A percentile compares a stretch with the other conserved stretches of the same genome.
These are phyloP conservation scores for Tromatobia lineatoria DNA, from an alignment of 2,888 invertebrate genomes.

Conservation along the genomic window DNA sequence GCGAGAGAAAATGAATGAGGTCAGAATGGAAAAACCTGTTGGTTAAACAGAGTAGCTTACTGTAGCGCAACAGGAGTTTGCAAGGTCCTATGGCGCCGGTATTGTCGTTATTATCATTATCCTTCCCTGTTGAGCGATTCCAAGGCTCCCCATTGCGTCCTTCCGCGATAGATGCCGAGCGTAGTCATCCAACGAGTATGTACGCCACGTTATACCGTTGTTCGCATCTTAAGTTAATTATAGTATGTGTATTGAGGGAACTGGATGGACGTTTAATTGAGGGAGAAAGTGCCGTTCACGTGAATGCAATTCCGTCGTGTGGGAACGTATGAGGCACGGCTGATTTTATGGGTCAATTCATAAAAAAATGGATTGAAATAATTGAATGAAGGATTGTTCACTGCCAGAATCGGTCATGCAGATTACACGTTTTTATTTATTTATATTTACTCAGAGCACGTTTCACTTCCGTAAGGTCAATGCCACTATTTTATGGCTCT, in stretches of 20 bases:
- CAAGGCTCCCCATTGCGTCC: constrained; percentile 37
- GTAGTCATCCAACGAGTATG: constrained; percentile 31
- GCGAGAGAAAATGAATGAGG: not conserved
- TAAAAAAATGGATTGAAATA: constrained; percentile 12
- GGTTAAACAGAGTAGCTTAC: not conserved
- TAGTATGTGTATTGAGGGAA: constrained; percentile 13
- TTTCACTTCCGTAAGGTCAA: not conserved
- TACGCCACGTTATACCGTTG: constrained; percentile 50
- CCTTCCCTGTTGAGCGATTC: too few species aligned
- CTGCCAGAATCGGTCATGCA: not conserved
- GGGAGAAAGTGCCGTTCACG: constrained; percentile 46
- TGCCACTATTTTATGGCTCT: not conserved
- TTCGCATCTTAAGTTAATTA: constrained; percentile 48
- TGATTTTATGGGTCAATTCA: constrained; percentile 23
- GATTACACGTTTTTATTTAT: constrained; percentile 6
- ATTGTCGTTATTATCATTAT: not conserved
- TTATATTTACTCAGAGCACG: not conserved
- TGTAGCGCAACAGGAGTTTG: not conserved
- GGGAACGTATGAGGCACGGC: constrained; percentile 18
- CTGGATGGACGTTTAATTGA: constrained; percentile 39
- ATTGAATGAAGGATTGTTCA: not conserved
- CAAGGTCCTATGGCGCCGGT: not conserved
- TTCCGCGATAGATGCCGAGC: constrained; percentile 13
- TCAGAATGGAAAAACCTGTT: not conserved
- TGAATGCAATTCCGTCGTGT: not conserved